These are phyloP conservation scores for Piaya cayana DNA, from an alignment of 2,113 vertebrate species.

Conservation along the genomic window DNA sequence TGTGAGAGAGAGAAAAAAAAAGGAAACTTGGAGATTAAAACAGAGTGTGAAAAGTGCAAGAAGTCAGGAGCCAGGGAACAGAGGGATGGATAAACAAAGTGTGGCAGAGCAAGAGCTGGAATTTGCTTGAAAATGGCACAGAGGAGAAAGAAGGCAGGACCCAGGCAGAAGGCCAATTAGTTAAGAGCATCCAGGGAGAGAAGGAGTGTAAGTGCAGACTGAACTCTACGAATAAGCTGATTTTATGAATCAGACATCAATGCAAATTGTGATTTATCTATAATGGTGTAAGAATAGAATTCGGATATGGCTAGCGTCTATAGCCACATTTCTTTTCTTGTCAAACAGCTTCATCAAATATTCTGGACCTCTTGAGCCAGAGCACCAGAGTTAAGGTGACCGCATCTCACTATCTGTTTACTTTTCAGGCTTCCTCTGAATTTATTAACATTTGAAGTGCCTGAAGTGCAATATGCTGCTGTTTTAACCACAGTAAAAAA, in stretches of 20 bases:
- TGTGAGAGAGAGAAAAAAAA: too few species aligned
- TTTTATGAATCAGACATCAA: background rate
- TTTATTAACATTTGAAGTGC: constrained; percentile 20
- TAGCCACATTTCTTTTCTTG: background rate
- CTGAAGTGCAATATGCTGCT: background rate
- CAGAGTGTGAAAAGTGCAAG: background rate
- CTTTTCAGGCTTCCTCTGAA: constrained; percentile 47
- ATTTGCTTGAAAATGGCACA: background rate
- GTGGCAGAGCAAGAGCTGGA: background rate
- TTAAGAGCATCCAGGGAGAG: background rate
- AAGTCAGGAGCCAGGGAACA: background rate
- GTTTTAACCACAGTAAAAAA: background rate
- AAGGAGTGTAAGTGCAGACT: background rate
- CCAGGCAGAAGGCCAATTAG: background rate
- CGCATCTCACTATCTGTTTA: background rate
- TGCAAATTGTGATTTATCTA: background rate
- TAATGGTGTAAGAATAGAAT: background rate
- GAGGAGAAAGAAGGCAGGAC: background rate
- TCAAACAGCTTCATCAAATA: background rate
- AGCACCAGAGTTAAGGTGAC: constrained; percentile 30
- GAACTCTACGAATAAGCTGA: background rate
- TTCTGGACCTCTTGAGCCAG: background rate
- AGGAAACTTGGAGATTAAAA: background rate
- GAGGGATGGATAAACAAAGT: background rate
- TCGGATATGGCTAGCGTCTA: background rate